Conservation (phyloP, 1,140 invertebrate genomes). For the Drepana arcuata region DNA sequence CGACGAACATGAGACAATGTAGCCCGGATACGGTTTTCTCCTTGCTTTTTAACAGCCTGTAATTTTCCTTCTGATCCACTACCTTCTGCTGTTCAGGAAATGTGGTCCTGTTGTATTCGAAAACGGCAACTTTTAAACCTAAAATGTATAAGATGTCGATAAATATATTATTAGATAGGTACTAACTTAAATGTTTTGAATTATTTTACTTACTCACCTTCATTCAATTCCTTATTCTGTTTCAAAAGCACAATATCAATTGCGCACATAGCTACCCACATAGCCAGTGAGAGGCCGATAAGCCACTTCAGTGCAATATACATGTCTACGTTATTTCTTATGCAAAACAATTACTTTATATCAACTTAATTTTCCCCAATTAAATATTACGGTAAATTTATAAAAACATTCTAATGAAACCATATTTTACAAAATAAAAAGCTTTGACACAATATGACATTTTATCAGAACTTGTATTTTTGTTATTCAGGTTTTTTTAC, state of each 20-base stretch:
- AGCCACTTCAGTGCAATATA: conserved; percentile 62
- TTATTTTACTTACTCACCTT: conserved; percentile 1
- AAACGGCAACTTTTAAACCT: too few relatives aligned
- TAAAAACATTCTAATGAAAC: conserved; percentile 18
- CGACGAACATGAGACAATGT: conserved; percentile 34
- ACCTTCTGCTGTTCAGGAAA: too few relatives aligned
- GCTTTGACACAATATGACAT: conserved; percentile 27
- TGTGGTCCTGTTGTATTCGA: too few relatives aligned
- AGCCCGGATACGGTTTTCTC: conserved; percentile 2
- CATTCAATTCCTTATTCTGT: conserved; percentile 1
- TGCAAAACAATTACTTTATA: conserved; percentile 4
- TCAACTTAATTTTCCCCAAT: conserved; percentile 1
- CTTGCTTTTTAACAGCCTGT: conserved; percentile 6
- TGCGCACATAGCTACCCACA: conserved; percentile 45
- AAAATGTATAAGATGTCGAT: too few relatives aligned
- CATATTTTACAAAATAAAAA: conserved; percentile 22
- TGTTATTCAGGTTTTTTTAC: too few relatives aligned
- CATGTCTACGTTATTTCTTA: conserved; percentile 22
- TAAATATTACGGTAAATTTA: conserved; percentile 13
- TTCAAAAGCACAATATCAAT: conserved; percentile 20
- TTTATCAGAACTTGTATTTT: too few relatives aligned
- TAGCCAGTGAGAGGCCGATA: conserved; percentile 24
- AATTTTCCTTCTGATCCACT: too few relatives aligned
- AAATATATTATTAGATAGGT: too few relatives aligned
- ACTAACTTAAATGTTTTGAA: too few relatives aligned